These are phyloP conservation scores for Drosophila pseudotalamancana DNA, from an alignment of 2,888 invertebrate genomes.

Conservation along the genomic window DNA sequence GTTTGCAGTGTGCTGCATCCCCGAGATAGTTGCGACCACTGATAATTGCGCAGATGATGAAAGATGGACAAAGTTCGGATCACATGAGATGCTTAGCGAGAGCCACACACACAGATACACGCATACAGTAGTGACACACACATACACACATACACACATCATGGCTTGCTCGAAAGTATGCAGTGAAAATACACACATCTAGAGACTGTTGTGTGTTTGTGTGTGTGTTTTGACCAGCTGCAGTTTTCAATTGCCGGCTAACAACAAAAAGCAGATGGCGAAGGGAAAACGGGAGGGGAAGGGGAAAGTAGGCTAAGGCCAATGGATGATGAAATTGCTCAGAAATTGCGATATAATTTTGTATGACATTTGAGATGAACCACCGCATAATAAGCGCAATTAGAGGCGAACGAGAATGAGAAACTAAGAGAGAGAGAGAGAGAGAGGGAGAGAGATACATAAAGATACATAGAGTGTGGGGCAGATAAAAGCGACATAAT, in stretches of 20 bases:
- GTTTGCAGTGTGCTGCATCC: constrained; percentile 30
- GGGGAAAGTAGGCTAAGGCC: not conserved
- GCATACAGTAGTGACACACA: constrained; percentile 8
- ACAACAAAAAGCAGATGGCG: constrained; percentile 12
- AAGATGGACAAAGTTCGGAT: constrained; percentile 30
- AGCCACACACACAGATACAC: constrained; percentile 1
- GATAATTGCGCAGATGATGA: constrained; percentile 36
- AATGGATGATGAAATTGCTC: constrained; percentile 36
- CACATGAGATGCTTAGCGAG: not conserved
- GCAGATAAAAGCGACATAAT: not conserved
- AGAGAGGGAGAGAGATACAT: not conserved
- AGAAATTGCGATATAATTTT: constrained; percentile 52
- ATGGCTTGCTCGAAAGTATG: constrained; percentile 29
- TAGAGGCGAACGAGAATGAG: constrained; percentile 15
- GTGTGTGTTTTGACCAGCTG: constrained; percentile 2
- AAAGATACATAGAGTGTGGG: not conserved
- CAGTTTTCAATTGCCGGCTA: constrained; percentile 26
- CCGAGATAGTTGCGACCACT: constrained; percentile 34
- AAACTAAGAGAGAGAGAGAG: not conserved
- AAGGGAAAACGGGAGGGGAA: not conserved
- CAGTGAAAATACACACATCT: constrained; percentile 9
- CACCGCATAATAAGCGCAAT: constrained; percentile 50
- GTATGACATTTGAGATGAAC: constrained; percentile 44
- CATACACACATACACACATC: not conserved
- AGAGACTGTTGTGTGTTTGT: constrained; percentile 4